Percentiles rank a stretch among this genome's conserved stretches.
Conservation (phyloP, 2,113 vertebrate genomes). For the Dasyornis broadbenti region DNA sequence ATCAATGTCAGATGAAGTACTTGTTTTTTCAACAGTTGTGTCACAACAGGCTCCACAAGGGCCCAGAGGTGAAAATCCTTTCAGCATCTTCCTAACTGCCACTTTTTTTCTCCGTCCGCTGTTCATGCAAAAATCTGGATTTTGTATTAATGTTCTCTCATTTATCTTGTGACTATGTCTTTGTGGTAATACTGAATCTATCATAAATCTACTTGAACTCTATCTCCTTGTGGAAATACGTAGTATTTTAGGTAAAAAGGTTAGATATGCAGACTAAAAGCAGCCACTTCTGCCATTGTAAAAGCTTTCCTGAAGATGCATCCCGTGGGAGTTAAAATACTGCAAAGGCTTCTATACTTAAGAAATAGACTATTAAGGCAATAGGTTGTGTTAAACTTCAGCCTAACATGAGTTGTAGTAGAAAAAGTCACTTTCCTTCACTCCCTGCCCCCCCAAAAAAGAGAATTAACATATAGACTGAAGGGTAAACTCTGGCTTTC, state of each 20-base stretch:
- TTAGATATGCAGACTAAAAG: slow-evolving; percentile 49
- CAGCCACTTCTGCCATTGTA: slow-evolving; percentile 7
- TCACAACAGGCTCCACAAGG: background rate
- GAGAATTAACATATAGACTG: background rate
- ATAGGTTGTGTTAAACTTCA: background rate
- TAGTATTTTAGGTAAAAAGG: slow-evolving; percentile 51
- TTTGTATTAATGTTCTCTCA: background rate
- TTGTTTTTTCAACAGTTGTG: background rate
- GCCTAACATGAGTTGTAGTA: background rate
- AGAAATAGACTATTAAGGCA: slow-evolving; percentile 28
- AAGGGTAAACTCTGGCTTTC: slow-evolving; percentile 2
- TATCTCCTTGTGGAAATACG: slow-evolving; percentile 29
- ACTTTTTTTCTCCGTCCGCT: background rate
- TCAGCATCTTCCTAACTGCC: background rate
- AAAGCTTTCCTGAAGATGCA: slow-evolving; percentile 55
- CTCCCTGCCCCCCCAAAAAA: background rate
- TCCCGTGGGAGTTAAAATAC: slow-evolving; percentile 20
- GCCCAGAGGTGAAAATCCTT: background rate
- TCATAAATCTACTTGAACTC: slow-evolving; percentile 60
- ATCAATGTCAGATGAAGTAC: background rate
- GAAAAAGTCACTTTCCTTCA: background rate
- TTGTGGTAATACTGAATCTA: background rate
- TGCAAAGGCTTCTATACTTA: slow-evolving; percentile 40
- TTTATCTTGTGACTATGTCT: background rate
- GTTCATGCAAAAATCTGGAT: background rate